Evolutionary conservation across 2,888 invertebrate genomes (phyloP).

Genomic region (Perizoma flavofasciatum): DNA sequence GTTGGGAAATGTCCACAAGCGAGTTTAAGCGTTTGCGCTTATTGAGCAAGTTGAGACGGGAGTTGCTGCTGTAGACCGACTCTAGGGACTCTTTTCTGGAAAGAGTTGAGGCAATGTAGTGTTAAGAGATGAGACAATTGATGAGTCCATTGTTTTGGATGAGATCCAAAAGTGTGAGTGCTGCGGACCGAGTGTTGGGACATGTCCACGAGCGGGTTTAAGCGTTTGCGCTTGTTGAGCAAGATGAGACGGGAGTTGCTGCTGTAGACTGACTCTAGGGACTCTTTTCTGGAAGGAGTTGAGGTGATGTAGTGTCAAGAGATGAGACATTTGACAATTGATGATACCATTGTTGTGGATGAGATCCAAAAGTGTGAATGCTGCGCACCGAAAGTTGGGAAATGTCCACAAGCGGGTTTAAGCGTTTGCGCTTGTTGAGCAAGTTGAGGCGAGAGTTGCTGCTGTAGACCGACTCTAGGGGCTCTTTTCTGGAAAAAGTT

Average conservation of each 20-base stretch:
- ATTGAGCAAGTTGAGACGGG: constrained; percentile 66
- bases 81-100: constrained; percentile 73
- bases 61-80: constrained; percentile 77
- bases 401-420: constrained; percentile 62
- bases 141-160: no score
- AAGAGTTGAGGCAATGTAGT: constrained; percentile 18
- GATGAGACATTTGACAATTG: no score
- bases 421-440: constrained; percentile 67
- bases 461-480: constrained; percentile 75
- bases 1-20: constrained; percentile 58
- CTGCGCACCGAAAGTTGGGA: constrained; percentile 55
- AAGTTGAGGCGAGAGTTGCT: constrained; percentile 73
- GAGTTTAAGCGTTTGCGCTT: constrained; percentile 71
- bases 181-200: constrained; percentile 55
- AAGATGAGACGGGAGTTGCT: constrained; percentile 73
- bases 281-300: constrained; percentile 67
- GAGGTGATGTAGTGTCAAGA: no score
- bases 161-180: no score
- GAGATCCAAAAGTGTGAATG: no score
- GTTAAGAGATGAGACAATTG: no score
- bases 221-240: constrained; percentile 67
- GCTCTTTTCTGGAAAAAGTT: constrained; percentile 67
- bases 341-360: no score
- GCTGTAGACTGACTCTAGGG: constrained; percentile 75
- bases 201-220: constrained; percentile 62